Evolutionary conservation across 2,797 vertebrate species (phyloP).

Genomic region (Podargus strigoides): DNA sequence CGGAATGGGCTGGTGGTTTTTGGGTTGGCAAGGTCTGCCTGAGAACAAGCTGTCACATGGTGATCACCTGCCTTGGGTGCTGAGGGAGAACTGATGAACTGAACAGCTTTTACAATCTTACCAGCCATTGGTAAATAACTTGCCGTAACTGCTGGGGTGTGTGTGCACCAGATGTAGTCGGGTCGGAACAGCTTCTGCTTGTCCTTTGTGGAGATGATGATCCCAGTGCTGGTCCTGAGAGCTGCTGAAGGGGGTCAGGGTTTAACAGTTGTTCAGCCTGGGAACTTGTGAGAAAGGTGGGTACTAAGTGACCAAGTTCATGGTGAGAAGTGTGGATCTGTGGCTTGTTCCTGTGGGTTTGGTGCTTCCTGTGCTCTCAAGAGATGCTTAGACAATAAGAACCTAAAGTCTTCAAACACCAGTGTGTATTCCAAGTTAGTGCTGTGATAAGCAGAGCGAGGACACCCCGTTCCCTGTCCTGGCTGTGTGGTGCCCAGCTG

Average conservation of each 20-base stretch:
- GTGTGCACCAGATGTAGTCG: too few species aligned
- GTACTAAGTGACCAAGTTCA: fast-evolving
- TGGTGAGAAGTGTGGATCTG: not conserved
- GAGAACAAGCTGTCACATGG: not conserved
- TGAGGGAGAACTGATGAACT: not conserved
- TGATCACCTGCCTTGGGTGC: not conserved
- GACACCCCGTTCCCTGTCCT: not conserved
- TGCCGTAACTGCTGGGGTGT: fast-evolving
- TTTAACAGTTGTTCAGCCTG: not conserved
- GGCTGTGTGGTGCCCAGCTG: fast-evolving
- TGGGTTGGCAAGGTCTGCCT: not conserved
- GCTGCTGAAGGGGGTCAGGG: not conserved
- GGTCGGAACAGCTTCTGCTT: not conserved
- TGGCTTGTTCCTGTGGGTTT: fast-evolving
- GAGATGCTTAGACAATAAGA: not conserved
- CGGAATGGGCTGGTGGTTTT: not conserved
- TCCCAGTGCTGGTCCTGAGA: not conserved
- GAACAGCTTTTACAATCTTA: not conserved
- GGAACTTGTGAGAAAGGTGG: not conserved
- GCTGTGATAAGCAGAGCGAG: not conserved
- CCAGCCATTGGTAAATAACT: not conserved
- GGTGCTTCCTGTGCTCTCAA: fast-evolving
- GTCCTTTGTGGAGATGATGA: not conserved
- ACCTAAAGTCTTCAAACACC: fast-evolving
- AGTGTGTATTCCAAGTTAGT: not conserved